These are phyloP conservation scores for Ganaspis sp. DNA, from an alignment of 1,140 invertebrate species.

Conservation along the genomic window DNA sequence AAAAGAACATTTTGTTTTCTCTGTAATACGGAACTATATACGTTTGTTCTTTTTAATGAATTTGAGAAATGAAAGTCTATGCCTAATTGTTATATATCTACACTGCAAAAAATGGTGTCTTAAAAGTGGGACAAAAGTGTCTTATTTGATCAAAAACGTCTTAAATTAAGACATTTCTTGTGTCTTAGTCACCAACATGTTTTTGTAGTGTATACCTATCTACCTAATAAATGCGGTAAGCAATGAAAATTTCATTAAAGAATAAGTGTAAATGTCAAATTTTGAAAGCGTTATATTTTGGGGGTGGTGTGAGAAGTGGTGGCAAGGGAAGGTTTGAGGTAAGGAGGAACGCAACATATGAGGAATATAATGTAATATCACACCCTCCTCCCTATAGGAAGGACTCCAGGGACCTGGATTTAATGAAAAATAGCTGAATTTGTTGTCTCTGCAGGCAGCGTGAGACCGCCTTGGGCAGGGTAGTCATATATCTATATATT, in stretches of 20 bases:
- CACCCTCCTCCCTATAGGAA: slow-evolving; percentile 46
- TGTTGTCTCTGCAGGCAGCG: slow-evolving; percentile 59
- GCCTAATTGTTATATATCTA: too few relatives aligned
- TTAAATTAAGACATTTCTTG: too few relatives aligned
- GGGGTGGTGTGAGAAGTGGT: slow-evolving; percentile 8
- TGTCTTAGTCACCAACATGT: too few relatives aligned
- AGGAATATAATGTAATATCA: slow-evolving; percentile 65
- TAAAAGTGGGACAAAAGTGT: too few relatives aligned
- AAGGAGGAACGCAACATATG: slow-evolving; percentile 47
- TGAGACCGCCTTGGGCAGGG: neutral
- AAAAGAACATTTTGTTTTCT: too few relatives aligned
- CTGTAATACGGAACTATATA: too few relatives aligned
- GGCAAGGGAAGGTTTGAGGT: slow-evolving; percentile 31
- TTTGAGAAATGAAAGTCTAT: too few relatives aligned
- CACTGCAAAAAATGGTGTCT: too few relatives aligned
- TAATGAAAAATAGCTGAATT: slow-evolving; percentile 72
- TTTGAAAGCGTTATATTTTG: neutral
- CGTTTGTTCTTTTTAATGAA: too few relatives aligned
- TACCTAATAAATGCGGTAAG: too few relatives aligned
- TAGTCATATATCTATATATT: slow-evolving; percentile 15
- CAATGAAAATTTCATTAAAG: neutral
- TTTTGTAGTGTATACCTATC: too few relatives aligned
- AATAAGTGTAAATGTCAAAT: neutral
- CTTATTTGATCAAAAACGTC: too few relatives aligned
- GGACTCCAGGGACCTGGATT: slow-evolving; percentile 62